These are phyloP conservation scores for Esox lucius DNA, from an alignment of 2,797 vertebrate genomes.

Conservation along the genomic window DNA sequence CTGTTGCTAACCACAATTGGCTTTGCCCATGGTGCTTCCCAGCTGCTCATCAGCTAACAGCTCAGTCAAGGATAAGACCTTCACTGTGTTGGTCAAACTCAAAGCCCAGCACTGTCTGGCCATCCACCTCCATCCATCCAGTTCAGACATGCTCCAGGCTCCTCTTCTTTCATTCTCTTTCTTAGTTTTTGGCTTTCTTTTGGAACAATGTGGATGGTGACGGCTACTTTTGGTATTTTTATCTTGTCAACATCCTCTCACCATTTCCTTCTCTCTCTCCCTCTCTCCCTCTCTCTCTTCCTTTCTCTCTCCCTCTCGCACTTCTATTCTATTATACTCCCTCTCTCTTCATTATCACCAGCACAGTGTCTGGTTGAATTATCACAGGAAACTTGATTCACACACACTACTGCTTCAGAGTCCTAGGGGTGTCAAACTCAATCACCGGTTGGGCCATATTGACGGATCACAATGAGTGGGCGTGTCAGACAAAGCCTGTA, in stretches of 20 bases:
- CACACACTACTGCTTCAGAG: constrained; percentile 51
- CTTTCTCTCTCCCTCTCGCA: constrained; percentile 40
- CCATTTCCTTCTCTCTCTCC: not conserved
- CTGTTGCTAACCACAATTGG: no score
- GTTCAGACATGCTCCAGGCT: no score
- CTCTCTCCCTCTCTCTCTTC: constrained; percentile 16
- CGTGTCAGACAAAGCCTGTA: not conserved
- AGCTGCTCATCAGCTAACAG: no score
- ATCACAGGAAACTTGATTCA: constrained; percentile 69
- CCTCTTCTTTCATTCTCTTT: not conserved
- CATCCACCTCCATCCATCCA: no score
- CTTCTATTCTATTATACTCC: constrained; percentile 1
- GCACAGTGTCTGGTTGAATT: constrained; percentile 70
- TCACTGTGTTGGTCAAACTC: no score
- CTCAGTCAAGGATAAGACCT: no score
- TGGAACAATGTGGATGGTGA: no score
- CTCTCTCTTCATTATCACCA: constrained; percentile 72
- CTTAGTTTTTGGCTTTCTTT: not conserved
- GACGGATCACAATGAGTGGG: not conserved
- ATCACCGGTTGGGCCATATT: not conserved
- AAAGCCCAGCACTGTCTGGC: no score
- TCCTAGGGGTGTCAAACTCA: constrained; percentile 56
- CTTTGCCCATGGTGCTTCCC: no score
- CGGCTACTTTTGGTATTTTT: no score
- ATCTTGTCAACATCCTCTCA: not conserved